Evolutionary conservation across 2,888 invertebrate genomes (phyloP).

Genomic region (Thereva unica): DNA sequence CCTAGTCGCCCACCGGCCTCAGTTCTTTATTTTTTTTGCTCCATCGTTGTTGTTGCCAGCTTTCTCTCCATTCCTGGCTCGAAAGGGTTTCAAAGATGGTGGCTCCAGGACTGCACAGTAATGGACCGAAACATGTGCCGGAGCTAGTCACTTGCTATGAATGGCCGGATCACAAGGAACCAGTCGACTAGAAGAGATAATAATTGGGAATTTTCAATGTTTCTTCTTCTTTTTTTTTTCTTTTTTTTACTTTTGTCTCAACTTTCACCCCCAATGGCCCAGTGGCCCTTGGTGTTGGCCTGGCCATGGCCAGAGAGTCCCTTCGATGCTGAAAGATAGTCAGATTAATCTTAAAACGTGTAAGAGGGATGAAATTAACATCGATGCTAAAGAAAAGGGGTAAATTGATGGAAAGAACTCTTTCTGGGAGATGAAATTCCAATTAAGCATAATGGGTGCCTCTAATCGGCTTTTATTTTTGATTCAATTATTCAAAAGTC

Average conservation of each 20-base stretch:
- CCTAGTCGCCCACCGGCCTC: too few species aligned
- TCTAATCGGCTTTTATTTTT: conserved; percentile 44
- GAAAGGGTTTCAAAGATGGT: conserved; percentile 25
- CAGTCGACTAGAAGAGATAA: conserved; percentile 38
- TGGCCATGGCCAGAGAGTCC: conserved; percentile 4
- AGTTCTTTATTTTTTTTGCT: too few species aligned
- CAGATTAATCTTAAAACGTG: conserved; percentile 32
- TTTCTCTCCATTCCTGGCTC: conserved; percentile 5
- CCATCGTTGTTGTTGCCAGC: not conserved
- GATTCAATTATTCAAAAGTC: conserved; percentile 42
- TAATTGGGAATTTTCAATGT: conserved; percentile 36
- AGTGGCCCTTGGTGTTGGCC: not conserved
- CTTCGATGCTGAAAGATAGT: conserved; percentile 24
- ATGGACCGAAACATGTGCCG: conserved; percentile 35
- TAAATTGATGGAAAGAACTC: conserved; percentile 31
- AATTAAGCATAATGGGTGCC: conserved; percentile 43
- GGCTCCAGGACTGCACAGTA: conserved; percentile 20
- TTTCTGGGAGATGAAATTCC: conserved; percentile 41
- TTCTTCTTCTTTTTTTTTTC: conserved; percentile 11
- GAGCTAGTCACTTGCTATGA: conserved; percentile 29
- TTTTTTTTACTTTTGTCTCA: conserved; percentile 14
- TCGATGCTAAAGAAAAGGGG: conserved; percentile 32
- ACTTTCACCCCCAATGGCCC: not conserved
- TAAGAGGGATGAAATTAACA: conserved; percentile 35
- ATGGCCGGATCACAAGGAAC: conserved; percentile 27